Evolutionary conservation across 2,113 vertebrate genomes (phyloP).

Genomic region (Anseranas semipalmata): DNA sequence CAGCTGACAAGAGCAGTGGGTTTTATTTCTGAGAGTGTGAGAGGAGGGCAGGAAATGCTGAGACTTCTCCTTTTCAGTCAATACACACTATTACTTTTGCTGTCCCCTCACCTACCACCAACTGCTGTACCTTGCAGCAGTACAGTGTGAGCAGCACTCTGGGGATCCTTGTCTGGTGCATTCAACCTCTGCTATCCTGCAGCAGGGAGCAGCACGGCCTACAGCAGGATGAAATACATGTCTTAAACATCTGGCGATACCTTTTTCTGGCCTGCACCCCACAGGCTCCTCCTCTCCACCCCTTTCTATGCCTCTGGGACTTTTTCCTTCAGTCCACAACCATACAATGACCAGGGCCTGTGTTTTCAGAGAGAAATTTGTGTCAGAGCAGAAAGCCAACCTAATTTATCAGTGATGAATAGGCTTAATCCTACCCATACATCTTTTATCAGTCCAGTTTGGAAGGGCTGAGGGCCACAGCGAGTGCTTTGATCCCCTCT

Average conservation of each 20-base stretch:
- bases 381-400: not conserved
- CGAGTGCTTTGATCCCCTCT: not conserved
- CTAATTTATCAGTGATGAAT: not conserved
- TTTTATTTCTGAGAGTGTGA: not conserved
- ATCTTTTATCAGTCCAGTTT: not conserved
- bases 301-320: accelerated
- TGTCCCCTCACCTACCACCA: not conserved
- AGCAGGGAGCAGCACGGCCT: accelerated
- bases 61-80: slow-evolving; percentile 33
- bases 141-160: accelerated
- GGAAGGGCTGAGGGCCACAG: not conserved
- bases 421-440: not conserved
- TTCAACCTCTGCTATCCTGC: not conserved
- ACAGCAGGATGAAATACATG: not conserved
- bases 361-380: not conserved
- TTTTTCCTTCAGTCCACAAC: no score
- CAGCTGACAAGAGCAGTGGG: not conserved
- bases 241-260: not conserved
- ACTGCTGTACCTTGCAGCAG: no score
- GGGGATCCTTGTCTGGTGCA: accelerated
- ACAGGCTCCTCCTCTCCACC: not conserved
- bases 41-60: not conserved
- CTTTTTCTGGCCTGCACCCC: accelerated
- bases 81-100: not conserved
- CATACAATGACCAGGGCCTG: no score